Conservation (phyloP, 2,888 invertebrate genomes). For the Stomorhina lunata region DNA sequence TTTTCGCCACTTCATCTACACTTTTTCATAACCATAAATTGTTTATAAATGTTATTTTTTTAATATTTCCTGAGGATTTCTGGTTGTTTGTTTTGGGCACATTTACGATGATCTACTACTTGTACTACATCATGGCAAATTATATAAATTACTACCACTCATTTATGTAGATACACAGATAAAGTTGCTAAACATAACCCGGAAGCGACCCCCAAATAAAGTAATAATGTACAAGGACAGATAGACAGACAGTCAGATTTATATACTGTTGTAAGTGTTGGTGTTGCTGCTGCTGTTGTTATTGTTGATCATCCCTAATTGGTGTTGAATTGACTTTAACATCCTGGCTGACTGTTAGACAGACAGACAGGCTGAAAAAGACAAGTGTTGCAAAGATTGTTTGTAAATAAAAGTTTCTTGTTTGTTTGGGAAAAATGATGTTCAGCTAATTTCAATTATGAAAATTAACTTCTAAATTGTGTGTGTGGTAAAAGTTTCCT, state of each 20-base stretch:
- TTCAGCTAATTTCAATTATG: constrained; percentile 25
- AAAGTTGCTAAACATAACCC: constrained; percentile 49
- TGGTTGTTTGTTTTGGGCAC: constrained; percentile 52
- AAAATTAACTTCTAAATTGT: not conserved
- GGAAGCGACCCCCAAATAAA: constrained; percentile 65
- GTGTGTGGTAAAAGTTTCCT: not conserved
- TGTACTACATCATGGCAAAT: constrained; percentile 51
- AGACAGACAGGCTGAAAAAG: too few species aligned
- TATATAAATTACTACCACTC: constrained; percentile 53
- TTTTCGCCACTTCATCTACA: constrained; percentile 69
- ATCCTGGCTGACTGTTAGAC: not conserved
- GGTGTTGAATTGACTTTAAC: constrained; percentile 79
- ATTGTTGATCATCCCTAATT: constrained; percentile 79
- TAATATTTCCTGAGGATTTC: constrained; percentile 4
- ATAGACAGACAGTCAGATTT: not conserved
- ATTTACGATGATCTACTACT: constrained; percentile 74
- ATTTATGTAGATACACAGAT: constrained; percentile 35
- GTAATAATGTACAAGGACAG: not conserved
- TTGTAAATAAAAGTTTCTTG: constrained; percentile 1
- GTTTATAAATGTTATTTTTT: constrained; percentile 74
- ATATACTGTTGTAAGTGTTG: not conserved
- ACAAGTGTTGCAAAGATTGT: constrained; percentile 6
- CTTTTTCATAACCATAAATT: constrained; percentile 73
- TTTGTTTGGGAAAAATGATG: constrained; percentile 17
- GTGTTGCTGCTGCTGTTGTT: not conserved